These are phyloP conservation scores for Noctilio leporinus DNA, from an alignment of 2,113 vertebrate species.

Conservation along the genomic window DNA sequence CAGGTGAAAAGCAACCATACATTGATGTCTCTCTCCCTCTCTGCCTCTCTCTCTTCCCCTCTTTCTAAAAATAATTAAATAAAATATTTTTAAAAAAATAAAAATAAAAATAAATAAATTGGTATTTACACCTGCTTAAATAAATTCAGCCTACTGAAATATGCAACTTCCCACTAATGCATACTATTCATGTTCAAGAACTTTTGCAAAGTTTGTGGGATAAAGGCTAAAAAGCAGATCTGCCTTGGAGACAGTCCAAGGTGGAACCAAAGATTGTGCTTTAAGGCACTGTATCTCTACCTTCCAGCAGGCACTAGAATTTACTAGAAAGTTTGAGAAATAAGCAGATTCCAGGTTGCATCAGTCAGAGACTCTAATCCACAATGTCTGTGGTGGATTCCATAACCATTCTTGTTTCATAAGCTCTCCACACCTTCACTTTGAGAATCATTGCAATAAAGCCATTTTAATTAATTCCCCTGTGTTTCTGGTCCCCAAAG, in stretches of 20 bases:
- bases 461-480: background rate
- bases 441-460: background rate
- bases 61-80: no score
- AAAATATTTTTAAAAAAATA: no score
- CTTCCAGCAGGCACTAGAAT: background rate
- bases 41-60: no score
- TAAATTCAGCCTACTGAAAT: background rate
- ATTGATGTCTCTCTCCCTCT: no score
- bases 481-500: background rate
- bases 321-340: background rate
- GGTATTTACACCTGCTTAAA: background rate
- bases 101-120: no score
- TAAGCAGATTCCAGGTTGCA: background rate
- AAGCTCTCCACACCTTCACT: background rate
- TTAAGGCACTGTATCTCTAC: background rate
- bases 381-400: background rate
- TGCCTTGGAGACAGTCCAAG: background rate
- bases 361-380: background rate
- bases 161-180: background rate
- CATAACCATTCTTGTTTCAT: background rate
- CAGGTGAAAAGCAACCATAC: no score
- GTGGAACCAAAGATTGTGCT: background rate
- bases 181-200: background rate
- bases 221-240: background rate
- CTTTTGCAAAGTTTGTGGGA: background rate